phyloP scores from a whole-genome alignment of 1,140 invertebrate genomes.

The Drosophila paulistorum region DNA sequence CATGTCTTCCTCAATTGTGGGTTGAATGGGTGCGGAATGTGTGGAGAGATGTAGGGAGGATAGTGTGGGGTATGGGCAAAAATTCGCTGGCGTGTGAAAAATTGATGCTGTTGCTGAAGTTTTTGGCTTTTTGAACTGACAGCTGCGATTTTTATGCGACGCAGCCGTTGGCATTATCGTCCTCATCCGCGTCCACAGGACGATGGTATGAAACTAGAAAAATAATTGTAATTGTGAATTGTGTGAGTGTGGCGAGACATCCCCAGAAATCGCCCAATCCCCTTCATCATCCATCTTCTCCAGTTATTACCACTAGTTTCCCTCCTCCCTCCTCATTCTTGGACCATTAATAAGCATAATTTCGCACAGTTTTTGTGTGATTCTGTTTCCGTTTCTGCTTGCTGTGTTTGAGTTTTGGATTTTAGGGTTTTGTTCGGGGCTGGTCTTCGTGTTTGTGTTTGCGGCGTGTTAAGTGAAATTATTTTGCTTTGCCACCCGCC shows the following conservation, averaged over 20 bases:
- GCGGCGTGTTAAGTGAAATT: constrained; percentile 42
- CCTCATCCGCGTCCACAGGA: not conserved
- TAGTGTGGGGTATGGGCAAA: constrained; percentile 28
- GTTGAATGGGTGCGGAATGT: constrained; percentile 4
- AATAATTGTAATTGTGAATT: constrained; percentile 78
- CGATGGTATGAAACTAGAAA: constrained; percentile 49
- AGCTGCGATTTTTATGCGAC: constrained; percentile 78
- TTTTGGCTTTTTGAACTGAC: constrained; percentile 81
- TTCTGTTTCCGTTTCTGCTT: not conserved
- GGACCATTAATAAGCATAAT: constrained; percentile 27
- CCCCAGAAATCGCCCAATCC: not conserved
- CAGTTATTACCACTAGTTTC: not conserved
- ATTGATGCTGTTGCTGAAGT: constrained; percentile 76
- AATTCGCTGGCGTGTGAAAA: constrained; percentile 68
- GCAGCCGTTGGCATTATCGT: constrained; percentile 32
- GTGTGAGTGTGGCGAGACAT: constrained; percentile 31
- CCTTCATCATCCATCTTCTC: constrained; percentile 5
- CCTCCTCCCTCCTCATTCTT: not conserved
- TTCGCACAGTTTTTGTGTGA: not conserved
- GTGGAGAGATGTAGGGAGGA: constrained; percentile 20
- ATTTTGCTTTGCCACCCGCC: constrained; percentile 42
- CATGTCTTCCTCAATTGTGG: constrained; percentile 56
- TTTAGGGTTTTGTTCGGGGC: not conserved
- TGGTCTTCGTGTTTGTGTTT: constrained; percentile 1
- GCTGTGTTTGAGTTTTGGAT: constrained; percentile 4